phyloP scores from a whole-genome alignment of 1,140 invertebrate species.

The Bombus consobrinus region DNA sequence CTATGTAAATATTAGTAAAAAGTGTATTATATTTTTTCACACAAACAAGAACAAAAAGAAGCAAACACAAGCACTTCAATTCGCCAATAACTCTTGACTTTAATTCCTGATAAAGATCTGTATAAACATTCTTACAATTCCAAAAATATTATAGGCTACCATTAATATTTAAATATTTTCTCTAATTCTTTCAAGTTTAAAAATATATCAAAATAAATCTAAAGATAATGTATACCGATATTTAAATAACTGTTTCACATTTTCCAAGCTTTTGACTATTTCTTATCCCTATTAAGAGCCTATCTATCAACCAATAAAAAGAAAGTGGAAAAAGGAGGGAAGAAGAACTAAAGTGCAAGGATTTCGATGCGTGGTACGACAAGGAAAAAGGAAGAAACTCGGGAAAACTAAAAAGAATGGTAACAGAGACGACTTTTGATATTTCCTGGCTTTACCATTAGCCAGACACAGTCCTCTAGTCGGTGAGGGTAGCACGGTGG shows the following conservation, averaged over 20 bases:
- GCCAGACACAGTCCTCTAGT: constrained; percentile 57
- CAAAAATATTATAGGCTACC: neutral
- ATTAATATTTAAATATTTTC: neutral
- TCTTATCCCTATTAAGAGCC: neutral
- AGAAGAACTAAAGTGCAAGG: neutral
- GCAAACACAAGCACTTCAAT: no score
- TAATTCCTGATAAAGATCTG: neutral
- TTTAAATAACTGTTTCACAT: no score
- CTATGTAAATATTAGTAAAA: neutral
- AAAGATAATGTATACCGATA: no score
- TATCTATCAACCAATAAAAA: neutral
- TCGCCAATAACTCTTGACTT: no score
- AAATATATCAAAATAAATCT: no score
- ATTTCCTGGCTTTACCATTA: constrained; percentile 73
- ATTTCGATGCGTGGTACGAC: neutral
- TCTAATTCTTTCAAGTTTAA: neutral
- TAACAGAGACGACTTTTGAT: constrained; percentile 68
- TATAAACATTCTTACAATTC: neutral
- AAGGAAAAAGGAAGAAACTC: neutral
- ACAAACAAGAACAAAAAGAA: neutral
- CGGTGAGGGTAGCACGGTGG: constrained; percentile 56
- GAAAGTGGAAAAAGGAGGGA: neutral
- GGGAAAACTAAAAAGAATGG: constrained; percentile 42
- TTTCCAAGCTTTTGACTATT: neutral
- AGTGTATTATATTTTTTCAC: neutral